phyloP scores from a whole-genome alignment of 2,888 invertebrate species.

The Rhagonycha lutea region DNA sequence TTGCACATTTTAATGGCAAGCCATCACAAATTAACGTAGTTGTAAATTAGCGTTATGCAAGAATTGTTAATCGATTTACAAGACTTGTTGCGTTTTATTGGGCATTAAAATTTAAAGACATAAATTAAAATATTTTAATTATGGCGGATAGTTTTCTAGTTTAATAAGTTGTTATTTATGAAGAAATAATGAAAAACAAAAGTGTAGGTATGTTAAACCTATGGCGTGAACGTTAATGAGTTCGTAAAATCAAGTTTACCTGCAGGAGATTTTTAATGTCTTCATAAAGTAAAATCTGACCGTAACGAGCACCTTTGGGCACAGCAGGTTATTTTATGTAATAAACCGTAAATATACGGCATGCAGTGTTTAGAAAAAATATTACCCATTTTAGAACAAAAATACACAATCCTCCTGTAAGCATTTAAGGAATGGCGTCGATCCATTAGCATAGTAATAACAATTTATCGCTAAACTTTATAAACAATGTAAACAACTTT shows the following conservation, averaged over 20 bases:
- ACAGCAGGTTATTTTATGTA: constrained; percentile 25
- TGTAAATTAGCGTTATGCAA: neutral
- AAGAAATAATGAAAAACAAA: constrained; percentile 19
- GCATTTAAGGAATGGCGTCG: neutral
- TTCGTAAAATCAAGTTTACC: constrained; percentile 33
- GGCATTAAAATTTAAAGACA: neutral
- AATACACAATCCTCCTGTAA: neutral
- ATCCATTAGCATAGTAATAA: neutral
- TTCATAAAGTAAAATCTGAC: constrained; percentile 31
- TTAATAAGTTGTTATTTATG: constrained; percentile 6
- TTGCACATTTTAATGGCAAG: neutral
- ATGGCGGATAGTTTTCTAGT: neutral
- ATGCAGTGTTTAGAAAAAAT: constrained; percentile 12
- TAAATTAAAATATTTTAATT: neutral
- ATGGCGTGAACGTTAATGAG: constrained; percentile 30
- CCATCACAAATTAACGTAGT: neutral
- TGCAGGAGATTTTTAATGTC: constrained; percentile 35
- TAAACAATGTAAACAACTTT: neutral
- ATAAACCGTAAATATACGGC: constrained; percentile 17
- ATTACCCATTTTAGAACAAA: constrained; percentile 5
- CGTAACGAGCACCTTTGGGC: constrained; percentile 25
- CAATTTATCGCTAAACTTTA: neutral
- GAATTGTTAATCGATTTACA: neutral
- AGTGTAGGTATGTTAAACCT: constrained; percentile 15
- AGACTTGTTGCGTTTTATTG: neutral